Percentiles rank a stretch among this genome's conserved stretches.
phyloP scores from a whole-genome alignment of 2,113 vertebrate species.

The Lepus europaeus region DNA sequence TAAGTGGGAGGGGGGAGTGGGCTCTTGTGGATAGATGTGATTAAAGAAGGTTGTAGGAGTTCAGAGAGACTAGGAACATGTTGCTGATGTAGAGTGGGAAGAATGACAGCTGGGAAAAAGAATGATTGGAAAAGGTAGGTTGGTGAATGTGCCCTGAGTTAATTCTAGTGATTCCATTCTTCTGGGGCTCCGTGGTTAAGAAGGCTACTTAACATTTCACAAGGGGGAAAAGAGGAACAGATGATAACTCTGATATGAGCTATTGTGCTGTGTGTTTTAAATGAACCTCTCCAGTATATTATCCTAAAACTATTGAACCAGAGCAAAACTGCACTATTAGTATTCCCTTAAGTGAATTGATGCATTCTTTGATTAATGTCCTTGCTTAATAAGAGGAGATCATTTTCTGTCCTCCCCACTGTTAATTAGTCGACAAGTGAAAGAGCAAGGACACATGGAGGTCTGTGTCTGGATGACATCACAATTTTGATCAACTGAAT shows the following conservation, averaged over 20 bases:
- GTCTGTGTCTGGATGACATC: constrained; percentile 22
- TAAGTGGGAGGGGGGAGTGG: background rate
- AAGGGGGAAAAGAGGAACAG: background rate
- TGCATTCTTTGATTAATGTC: constrained; percentile 44
- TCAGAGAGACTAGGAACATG: background rate
- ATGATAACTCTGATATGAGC: background rate
- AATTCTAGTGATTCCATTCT: background rate
- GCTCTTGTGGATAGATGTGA: background rate
- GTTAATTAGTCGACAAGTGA: background rate
- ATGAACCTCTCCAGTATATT: background rate
- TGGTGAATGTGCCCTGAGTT: background rate
- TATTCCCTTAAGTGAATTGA: constrained; percentile 28
- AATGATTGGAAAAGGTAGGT: background rate
- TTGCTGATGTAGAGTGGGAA: background rate
- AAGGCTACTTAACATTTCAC: constrained; percentile 22
- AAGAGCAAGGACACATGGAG: constrained; percentile 42
- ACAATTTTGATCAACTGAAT: constrained; percentile 56
- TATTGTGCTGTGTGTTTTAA: constrained; percentile 40
- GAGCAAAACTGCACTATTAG: constrained; percentile 32
- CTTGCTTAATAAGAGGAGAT: background rate
- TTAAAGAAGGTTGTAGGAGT: background rate
- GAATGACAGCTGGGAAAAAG: background rate
- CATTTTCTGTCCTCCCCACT: background rate
- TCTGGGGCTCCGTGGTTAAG: background rate
- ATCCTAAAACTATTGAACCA: constrained; percentile 18